Percentiles rank a stretch among this genome's conserved stretches.
Conservation (phyloP, 2,113 vertebrate genomes). For the Thinocorus orbignyianus region DNA sequence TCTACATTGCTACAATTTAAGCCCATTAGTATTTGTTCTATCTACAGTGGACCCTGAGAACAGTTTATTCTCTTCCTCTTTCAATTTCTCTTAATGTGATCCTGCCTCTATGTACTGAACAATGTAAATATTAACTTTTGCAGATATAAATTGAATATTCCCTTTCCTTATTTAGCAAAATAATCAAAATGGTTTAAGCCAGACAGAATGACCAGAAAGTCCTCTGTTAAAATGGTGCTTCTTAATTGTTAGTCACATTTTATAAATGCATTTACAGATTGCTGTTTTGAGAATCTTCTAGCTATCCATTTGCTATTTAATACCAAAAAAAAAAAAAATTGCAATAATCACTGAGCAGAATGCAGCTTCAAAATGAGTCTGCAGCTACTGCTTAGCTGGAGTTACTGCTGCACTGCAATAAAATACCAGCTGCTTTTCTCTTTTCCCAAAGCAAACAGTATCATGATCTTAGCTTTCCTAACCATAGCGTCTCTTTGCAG, state of each 20-base stretch:
- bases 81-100: neutral
- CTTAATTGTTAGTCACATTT: neutral
- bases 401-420: neutral
- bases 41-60: neutral
- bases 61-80: neutral
- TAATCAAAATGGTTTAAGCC: neutral
- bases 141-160: neutral
- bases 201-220: neutral
- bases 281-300: neutral
- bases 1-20: neutral
- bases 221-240: neutral
- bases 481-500: neutral
- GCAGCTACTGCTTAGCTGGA: neutral
- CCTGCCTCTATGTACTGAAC: neutral
- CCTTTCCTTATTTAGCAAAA: constrained; percentile 18
- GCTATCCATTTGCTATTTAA: neutral
- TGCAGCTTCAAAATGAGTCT: neutral
- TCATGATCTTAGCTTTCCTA: neutral
- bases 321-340: neutral
- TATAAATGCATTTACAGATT: neutral
- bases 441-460: neutral
- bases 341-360: neutral
- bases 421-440: neutral
- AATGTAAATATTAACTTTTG: constrained; percentile 54
- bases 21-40: constrained; percentile 26